Base-by-base conservation (phyloP, 2,888 invertebrate genomes). In the Dendrolimus pini region DNA sequence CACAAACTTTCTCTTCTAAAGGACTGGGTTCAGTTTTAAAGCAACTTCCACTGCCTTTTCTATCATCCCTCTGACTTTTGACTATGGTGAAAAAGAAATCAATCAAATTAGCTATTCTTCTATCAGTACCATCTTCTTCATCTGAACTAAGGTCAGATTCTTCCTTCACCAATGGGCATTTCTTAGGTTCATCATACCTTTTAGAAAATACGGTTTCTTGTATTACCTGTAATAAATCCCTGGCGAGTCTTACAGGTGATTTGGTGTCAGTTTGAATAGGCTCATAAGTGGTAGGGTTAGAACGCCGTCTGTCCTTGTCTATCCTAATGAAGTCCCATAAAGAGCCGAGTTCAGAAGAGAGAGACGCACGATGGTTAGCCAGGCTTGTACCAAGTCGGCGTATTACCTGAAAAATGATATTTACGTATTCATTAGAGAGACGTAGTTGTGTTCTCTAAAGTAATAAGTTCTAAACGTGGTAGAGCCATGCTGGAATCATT, bases 31-130 rank as follows among this genome's bases (percentile, higher is more conserved):
- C 91, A 2, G 80, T 78, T 73, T 77, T 90, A 56, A 90, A 89
- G 56, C 91, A 91, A 60, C 87, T 88, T 0, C 81, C 81, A 59
- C 89, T 90, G 54, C 84, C 77, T 63, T 90, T 91, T 9, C 91
- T 70, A 0, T 88, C 86, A 9, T 84, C 84, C 53, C 80, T 86
- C 59, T 91, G 90, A 63, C 88, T 89, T 65, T 89, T 91, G 0
- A 91, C 90, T 56, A 91, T 88, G 1, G 90, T 89, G 54, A 91
- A 91, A 70, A 91, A 90, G 72, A 91, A 91, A 59, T 91, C 91
- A 9, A 91, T 89, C 7, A 91, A 65, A 63, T 88, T 89, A 1
- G 90, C 89, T 18, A 91, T 87, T 62, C 89, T 78, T 59, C 82
- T 78, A 53, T 91, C 91, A 7, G 77, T 80, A 0, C 80, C 83